Base-by-base conservation (phyloP, 2,113 vertebrate species). In the Boulengeromyrus knoepffleri region DNA sequence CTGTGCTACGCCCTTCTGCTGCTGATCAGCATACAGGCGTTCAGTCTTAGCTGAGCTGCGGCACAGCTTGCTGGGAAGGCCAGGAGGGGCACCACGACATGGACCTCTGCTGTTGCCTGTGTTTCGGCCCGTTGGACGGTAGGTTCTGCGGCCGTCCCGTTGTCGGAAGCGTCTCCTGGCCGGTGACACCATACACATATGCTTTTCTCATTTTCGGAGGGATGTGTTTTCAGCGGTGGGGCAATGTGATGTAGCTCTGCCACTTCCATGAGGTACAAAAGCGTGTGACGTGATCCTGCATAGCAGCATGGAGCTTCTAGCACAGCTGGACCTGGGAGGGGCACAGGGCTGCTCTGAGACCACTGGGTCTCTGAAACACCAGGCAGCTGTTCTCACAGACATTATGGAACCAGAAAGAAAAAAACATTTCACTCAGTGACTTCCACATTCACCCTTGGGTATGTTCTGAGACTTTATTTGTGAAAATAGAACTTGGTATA, bases 51-150 rank as follows among this genome's bases (percentile, higher is more conserved):
- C 92, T 92, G 88, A 92, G 94, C 92, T 95, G 88, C 91, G 92
- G 92, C 93, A 66, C 52, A 92, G 42, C 93, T 94, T 94, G 90
- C 92, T 91, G 89, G 91, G 91, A 95, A 94, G 94, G 74, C 62
- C 62, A 12, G 93, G 91, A 89, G 83, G 92, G 88, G 92, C 92
- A 66, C 91, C 89, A 90, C 83, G 88, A 89, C 92, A 96, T 96
- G 96, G 94, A 94, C 87, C 89, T 95, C n/a, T 96, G 96, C 94
- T 96, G 95, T 87, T 96, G 95, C 90, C 91, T 93, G 80, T 95
- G 95, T 66, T 36, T 88, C 0, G 50, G 91, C 90, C 90, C 84
- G 1, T 88, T 46, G 2, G 1, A 91, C 70, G 95, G 95, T 96
- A 95, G 90, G 96, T 91, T 80, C 46, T 49, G 15, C 17, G 10